Evolutionary conservation across 1,140 invertebrate species (phyloP).

Genomic region (Berghia stephanieae): DNA sequence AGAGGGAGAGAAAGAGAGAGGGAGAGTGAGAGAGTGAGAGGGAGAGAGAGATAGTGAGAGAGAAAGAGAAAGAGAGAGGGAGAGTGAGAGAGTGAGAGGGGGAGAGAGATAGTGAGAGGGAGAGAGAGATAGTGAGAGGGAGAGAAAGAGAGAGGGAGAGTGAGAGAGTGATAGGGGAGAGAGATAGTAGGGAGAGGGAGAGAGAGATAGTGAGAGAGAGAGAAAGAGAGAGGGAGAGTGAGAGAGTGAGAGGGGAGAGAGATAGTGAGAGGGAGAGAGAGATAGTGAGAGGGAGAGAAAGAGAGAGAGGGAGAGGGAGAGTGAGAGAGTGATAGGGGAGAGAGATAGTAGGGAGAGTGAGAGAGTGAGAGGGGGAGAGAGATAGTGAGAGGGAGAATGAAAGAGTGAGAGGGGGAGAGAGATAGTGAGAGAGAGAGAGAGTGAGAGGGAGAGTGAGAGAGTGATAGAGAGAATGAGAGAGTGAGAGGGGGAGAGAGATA

Average conservation of each 20-base stretch:
- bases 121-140: no score
- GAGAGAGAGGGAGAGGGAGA: conserved; percentile 14
- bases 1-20: no score
- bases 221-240: not conserved
- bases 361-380: not conserved
- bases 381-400: conserved; percentile 29
- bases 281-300: no score
- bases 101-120: no score
- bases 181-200: not conserved
- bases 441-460: no score
- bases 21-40: not conserved
- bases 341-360: not conserved
- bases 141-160: conserved; percentile 18
- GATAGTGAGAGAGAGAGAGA: no score
- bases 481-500: no score
- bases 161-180: not conserved
- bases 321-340: not conserved
- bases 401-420: not conserved
- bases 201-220: no score
- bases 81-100: not conserved
- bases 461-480: no score
- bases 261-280: no score
- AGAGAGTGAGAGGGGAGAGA: no score
- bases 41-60: no score
- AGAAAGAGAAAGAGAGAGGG: not conserved